Evolutionary conservation across 1,140 invertebrate species (phyloP), one percentile per base, ranked within the genome.

Genomic region (Leptopilina boulardi): DNA sequence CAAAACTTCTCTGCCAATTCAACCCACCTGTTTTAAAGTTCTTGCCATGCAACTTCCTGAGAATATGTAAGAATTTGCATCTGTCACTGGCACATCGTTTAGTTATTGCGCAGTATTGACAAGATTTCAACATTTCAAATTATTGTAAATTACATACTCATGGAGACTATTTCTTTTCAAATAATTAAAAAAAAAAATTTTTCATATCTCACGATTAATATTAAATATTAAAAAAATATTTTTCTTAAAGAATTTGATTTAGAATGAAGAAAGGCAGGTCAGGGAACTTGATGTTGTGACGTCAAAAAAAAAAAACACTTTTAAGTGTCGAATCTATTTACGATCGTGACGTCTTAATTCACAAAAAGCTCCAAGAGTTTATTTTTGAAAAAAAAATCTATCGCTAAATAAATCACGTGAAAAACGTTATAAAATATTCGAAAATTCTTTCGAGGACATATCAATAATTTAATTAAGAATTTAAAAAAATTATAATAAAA

Each of bases 1-100:
- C 23, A 38, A 30, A 74, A 77, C 59, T 54, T 72, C 11, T 72
- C 42, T 47, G 76, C 74, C 73, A 70, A 77, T 77, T 80, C 70
- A 77, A 38, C 76, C 78, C 83, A 83, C 77, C 76, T 82, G 78
- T 82, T 83, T n/a, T 42, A n/a, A 44, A 75, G 72, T 81, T 59
- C 73, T 23, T 41, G 19, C 13, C 72, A 73, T 70, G 56, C 26
- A 34, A 75, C 70, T 38, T 79, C 34, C 15, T 11, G 44, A 47
- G 44, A 42, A 9, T 11, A 71, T 74, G 23, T 86, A 75, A 34
- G 26, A 38, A 30, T 21, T 9, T 34, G 8, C 71, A 70, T 78
- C 47, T 71, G 59, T 30, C 54, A 77, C 73, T 83, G 77, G 73
- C 66, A 80, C 72, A 34, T 74, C 19, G 56, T 42, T 19, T 70